Evolutionary conservation across 2,888 invertebrate genomes (phyloP).

Genomic region (Habrosyne pyritoides): DNA sequence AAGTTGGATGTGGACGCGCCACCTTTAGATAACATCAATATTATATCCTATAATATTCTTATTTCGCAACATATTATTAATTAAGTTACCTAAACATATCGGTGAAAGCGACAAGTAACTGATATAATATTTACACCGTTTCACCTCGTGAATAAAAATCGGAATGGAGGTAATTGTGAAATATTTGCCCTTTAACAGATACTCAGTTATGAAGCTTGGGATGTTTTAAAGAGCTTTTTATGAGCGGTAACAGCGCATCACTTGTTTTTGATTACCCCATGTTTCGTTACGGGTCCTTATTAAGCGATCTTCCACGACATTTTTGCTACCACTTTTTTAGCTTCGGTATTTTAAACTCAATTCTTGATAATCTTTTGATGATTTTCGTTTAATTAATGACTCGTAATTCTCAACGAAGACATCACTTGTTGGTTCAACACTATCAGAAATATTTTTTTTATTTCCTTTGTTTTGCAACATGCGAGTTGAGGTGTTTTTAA

Average conservation of each 20-base stretch:
- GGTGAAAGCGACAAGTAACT: not conserved
- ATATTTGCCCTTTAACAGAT: slow-evolving; percentile 52
- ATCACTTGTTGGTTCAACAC: slow-evolving; percentile 13
- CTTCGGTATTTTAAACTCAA: slow-evolving; percentile 44
- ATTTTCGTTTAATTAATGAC: slow-evolving; percentile 36
- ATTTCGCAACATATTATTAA: not conserved
- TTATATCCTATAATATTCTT: too few species aligned
- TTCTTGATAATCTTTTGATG: slow-evolving; percentile 40
- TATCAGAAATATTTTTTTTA: not conserved
- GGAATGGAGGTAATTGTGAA: slow-evolving; percentile 51
- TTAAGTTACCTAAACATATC: not conserved
- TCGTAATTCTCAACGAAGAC: slow-evolving; percentile 18
- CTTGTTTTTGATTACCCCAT: slow-evolving; percentile 56
- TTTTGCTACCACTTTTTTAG: slow-evolving; percentile 41
- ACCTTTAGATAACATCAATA: too few species aligned
- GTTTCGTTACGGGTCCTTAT: slow-evolving; percentile 57
- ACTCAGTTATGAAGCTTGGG: slow-evolving; percentile 53
- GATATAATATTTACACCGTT: slow-evolving; percentile 27
- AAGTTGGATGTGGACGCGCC: too few species aligned
- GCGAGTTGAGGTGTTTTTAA: not conserved
- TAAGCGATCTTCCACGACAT: slow-evolving; percentile 53
- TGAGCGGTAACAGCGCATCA: slow-evolving; percentile 53
- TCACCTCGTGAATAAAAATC: slow-evolving; percentile 39
- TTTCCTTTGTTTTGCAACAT: not conserved
- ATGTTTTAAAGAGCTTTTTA: slow-evolving; percentile 62